Evolutionary conservation across 1,140 invertebrate genomes (phyloP).

Genomic region (Onthophagus taurus): DNA sequence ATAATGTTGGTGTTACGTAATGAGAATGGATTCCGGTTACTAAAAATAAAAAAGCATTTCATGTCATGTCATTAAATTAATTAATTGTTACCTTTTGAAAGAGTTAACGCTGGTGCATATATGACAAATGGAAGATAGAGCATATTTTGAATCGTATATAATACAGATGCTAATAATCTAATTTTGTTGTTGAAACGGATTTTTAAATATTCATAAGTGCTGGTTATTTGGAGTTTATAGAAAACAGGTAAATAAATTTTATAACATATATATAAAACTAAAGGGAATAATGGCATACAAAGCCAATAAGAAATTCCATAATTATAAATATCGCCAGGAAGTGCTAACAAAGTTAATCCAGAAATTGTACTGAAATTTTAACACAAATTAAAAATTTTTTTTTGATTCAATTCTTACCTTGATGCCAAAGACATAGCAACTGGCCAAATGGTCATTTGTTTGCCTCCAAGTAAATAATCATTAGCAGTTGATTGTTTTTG

Average conservation of each 20-base stretch:
- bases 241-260: constrained; percentile 54
- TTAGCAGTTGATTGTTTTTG: constrained; percentile 31
- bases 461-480: constrained; percentile 53
- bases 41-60: constrained; percentile 32
- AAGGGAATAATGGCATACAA: constrained; percentile 52
- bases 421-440: constrained; percentile 44
- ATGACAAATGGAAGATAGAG: constrained; percentile 49
- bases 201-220: constrained; percentile 58
- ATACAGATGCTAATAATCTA: constrained; percentile 49
- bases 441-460: constrained; percentile 47
- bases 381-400: constrained; percentile 19
- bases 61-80: background rate
- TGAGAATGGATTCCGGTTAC: constrained; percentile 56
- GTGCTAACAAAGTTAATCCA: constrained; percentile 67
- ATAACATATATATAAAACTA: constrained; percentile 46
- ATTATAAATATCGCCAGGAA: constrained; percentile 69
- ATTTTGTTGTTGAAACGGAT: constrained; percentile 43
- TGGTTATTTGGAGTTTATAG: constrained; percentile 62
- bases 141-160: constrained; percentile 42
- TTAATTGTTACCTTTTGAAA: constrained; percentile 20
- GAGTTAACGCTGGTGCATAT: constrained; percentile 52
- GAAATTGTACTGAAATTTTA: constrained; percentile 60
- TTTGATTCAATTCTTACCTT: background rate
- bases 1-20: constrained; percentile 52
- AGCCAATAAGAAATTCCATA: constrained; percentile 58